A percentile compares a stretch with the other conserved stretches of the same genome.
Conservation (phyloP, 2,888 invertebrate genomes). For the Spicauda simplicius region DNA sequence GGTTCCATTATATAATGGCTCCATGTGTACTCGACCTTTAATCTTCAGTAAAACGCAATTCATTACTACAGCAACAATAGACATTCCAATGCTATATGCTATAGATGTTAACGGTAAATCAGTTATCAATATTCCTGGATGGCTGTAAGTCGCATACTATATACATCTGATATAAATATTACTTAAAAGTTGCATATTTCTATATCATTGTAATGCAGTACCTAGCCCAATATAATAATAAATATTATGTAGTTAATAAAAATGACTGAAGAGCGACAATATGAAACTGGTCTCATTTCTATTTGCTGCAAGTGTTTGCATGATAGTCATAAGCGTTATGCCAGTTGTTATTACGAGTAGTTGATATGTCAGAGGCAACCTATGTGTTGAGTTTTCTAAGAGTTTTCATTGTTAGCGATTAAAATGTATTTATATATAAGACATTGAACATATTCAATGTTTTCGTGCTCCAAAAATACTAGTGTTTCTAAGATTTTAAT, state of each 20-base stretch:
- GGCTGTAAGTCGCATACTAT: not conserved
- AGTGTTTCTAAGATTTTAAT: conserved; percentile 28
- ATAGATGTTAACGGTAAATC: conserved; percentile 29
- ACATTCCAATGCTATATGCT: conserved; percentile 54
- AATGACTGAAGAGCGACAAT: conserved; percentile 80
- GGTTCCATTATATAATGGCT: not conserved
- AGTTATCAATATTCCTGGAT: not conserved
- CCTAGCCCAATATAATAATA: conserved; percentile 61
- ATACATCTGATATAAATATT: conserved; percentile 14
- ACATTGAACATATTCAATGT: conserved; percentile 24
- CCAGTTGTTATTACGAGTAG: conserved; percentile 49
- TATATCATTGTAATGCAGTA: conserved; percentile 52
- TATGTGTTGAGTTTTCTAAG: conserved; percentile 53
- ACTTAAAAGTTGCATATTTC: conserved; percentile 45
- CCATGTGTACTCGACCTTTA: not conserved
- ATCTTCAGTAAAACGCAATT: conserved; percentile 6
- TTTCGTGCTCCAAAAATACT: conserved; percentile 32
- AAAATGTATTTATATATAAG: conserved; percentile 41
- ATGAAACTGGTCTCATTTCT: conserved; percentile 72
- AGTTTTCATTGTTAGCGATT: conserved; percentile 64
- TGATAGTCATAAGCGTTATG: conserved; percentile 53
- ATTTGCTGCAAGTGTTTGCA: conserved; percentile 59
- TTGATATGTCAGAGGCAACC: conserved; percentile 41
- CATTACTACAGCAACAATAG: conserved; percentile 50
- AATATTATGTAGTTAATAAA: conserved; percentile 59